Percentiles rank a stretch among this genome's conserved stretches.
phyloP scores from a whole-genome alignment of 2,888 invertebrate species.

The Lycocerus yunnanus region DNA sequence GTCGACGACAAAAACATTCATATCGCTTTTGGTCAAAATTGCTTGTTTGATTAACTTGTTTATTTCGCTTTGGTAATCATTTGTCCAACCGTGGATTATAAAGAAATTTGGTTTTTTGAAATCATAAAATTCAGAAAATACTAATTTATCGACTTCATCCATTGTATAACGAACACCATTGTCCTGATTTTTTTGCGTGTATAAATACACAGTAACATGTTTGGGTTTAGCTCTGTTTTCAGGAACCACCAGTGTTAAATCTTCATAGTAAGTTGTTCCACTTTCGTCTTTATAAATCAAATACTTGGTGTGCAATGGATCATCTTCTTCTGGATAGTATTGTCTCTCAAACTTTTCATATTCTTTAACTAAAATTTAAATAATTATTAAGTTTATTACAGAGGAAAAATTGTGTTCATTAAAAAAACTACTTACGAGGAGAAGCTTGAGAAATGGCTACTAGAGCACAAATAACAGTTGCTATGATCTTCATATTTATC shows the following conservation, averaged over 20 bases:
- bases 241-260: constrained; percentile 6
- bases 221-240: background rate
- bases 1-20: constrained; percentile 28
- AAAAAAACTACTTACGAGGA: background rate
- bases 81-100: constrained; percentile 29
- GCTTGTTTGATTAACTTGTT: constrained; percentile 15
- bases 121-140: constrained; percentile 6
- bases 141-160: background rate
- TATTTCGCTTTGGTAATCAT: constrained; percentile 11
- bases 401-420: background rate
- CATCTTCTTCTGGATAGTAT: constrained; percentile 4
- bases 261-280: constrained; percentile 25
- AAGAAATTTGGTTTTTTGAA: constrained; percentile 14
- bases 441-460: background rate
- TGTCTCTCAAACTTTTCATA: background rate
- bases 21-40: constrained; percentile 5
- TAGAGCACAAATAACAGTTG: background rate
- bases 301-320: constrained; percentile 6
- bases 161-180: background rate
- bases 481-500: background rate
- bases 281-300: constrained; percentile 18
- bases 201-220: constrained; percentile 41
- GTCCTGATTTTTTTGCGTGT: constrained; percentile 29
- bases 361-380: background rate
- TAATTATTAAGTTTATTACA: background rate